phyloP scores from a whole-genome alignment of 2,113 vertebrate genomes.

The Platysternon megacephalum region DNA sequence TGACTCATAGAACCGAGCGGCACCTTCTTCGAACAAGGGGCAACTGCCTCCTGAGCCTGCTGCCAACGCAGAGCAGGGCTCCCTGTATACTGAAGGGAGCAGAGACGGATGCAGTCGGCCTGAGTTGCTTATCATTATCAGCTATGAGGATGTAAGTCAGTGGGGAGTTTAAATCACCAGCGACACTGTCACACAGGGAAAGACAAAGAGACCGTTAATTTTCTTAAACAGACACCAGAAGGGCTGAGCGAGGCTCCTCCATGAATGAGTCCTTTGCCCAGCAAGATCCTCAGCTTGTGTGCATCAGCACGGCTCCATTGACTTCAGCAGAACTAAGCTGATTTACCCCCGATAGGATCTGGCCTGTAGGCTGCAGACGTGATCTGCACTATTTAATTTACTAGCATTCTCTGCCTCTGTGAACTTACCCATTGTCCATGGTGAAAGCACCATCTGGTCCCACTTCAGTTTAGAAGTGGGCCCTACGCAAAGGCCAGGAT shows the following conservation, averaged over 20 bases:
- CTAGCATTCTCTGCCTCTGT: neutral
- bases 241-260: neutral
- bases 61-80: constrained; percentile 58
- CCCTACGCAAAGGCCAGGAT: neutral
- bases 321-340: accelerated
- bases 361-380: neutral
- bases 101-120: constrained; percentile 63
- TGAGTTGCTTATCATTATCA: constrained; percentile 88
- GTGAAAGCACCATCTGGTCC: neutral
- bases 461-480: neutral
- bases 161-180: constrained; percentile 76
- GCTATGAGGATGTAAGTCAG: constrained; percentile 86
- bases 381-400: neutral
- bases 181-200: constrained; percentile 57
- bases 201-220: constrained; percentile 41
- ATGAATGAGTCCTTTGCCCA: neutral
- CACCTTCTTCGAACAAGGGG: neutral
- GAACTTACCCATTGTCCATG: neutral
- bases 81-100: constrained; percentile 70
- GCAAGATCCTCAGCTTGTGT: neutral
- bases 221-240: constrained; percentile 42
- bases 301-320: accelerated
- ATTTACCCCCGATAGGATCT: neutral
- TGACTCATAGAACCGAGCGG: neutral
- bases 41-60: neutral